Conservation (phyloP, 2,888 invertebrate genomes). For the Cephus rjabovi region DNA sequence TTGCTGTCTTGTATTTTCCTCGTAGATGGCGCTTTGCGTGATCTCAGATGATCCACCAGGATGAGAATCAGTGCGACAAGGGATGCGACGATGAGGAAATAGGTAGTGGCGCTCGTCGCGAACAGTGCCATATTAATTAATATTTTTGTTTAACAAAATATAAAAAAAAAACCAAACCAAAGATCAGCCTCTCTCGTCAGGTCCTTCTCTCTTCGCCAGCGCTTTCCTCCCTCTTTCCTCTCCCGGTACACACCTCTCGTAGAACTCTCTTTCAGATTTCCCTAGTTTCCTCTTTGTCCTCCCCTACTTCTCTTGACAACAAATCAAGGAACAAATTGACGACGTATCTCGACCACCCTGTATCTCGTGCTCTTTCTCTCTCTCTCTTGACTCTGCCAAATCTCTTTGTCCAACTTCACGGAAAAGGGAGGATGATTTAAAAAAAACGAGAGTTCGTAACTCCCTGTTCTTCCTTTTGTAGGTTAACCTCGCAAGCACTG, state of each 20-base stretch:
- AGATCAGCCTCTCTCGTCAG: not conserved
- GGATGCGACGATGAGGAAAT: conserved; percentile 44
- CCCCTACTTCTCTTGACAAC: not conserved
- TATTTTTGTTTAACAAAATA: not conserved
- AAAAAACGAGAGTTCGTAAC: not conserved
- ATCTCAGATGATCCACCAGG: conserved; percentile 43
- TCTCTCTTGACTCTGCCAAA: not conserved
- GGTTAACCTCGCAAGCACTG: not conserved
- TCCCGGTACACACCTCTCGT: not conserved
- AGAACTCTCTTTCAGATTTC: not conserved
- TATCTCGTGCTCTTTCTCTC: not conserved
- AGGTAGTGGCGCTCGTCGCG: conserved; percentile 49
- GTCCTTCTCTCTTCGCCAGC: not conserved
- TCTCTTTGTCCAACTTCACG: not conserved
- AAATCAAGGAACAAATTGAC: not conserved
- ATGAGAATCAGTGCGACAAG: conserved; percentile 45
- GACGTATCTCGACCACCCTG: not conserved
- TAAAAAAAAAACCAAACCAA: not conserved
- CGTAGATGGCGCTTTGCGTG: conserved; percentile 7
- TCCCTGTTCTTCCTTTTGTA: not conserved
- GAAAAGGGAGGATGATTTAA: not conserved
- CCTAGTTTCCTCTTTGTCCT: not conserved
- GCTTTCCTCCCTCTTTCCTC: not conserved
- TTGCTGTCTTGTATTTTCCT: conserved; percentile 33
- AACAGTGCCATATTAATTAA: conserved; percentile 33